Conservation (phyloP, 2,113 vertebrate genomes). For the Hypanus sabinus region DNA sequence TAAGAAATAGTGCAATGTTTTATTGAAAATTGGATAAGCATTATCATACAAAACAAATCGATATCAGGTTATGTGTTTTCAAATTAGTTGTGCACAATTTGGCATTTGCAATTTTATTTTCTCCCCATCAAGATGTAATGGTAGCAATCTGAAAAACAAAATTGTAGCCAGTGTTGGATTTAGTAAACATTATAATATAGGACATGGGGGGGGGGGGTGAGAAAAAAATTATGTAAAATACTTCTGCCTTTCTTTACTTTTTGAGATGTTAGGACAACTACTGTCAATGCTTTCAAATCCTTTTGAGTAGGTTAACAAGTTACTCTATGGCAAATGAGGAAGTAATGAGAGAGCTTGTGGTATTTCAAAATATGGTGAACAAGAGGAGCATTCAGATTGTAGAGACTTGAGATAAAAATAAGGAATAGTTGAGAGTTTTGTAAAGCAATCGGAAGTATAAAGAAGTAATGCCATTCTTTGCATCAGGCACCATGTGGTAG, state of each 20-base stretch:
- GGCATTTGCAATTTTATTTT: neutral
- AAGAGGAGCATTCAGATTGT: no score
- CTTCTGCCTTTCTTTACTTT: neutral
- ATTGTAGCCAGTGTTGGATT: neutral
- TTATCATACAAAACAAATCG: neutral
- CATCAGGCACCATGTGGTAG: no score
- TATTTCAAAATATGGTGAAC: no score
- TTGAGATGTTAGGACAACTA: neutral
- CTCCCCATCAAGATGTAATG: neutral
- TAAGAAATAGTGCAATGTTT: neutral
- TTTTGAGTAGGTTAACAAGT: neutral
- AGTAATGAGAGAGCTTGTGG: neutral
- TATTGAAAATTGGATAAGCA: neutral
- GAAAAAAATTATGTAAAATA: neutral
- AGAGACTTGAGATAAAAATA: no score
- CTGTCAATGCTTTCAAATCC: neutral
- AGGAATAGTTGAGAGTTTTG: no score
- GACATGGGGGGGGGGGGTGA: neutral
- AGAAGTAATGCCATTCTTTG: no score
- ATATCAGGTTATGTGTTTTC: neutral
- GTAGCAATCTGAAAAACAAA: neutral
- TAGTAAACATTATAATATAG: neutral
- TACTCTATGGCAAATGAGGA: neutral
- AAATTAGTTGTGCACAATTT: neutral
- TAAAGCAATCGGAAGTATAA: no score